Conservation (phyloP, 1,140 invertebrate genomes). For the Apis dorsata region DNA sequence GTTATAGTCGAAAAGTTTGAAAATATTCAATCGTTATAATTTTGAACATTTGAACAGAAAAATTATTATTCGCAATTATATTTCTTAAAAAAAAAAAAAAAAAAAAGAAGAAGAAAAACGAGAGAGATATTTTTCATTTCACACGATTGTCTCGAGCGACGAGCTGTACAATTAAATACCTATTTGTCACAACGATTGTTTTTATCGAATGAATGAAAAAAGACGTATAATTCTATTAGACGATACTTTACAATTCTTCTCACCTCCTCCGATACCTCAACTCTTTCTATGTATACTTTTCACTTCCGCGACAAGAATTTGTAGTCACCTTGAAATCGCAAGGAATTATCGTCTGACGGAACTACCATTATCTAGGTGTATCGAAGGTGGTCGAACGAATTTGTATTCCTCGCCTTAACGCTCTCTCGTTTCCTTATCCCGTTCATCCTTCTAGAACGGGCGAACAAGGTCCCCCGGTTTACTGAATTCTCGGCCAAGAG, state of each 20-base stretch:
- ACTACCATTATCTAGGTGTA: not conserved
- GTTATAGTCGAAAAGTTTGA: too few species aligned
- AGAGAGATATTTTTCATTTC: too few species aligned
- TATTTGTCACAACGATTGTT: not conserved
- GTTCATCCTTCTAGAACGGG: slow-evolving; percentile 1
- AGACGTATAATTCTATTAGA: not conserved
- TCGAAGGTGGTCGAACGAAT: slow-evolving; percentile 26
- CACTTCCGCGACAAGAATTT: slow-evolving; percentile 22
- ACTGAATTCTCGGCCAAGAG: not conserved
- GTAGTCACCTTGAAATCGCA: slow-evolving; percentile 29
- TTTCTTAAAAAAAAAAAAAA: too few species aligned
- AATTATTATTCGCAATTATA: too few species aligned
- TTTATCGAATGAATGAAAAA: not conserved
- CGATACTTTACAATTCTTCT: not conserved
- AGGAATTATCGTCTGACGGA: slow-evolving; percentile 2
- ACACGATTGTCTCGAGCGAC: too few species aligned
- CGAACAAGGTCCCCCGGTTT: slow-evolving; percentile 20
- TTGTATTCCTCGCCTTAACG: slow-evolving; percentile 13
- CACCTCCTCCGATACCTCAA: not conserved
- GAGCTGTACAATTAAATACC: too few species aligned
- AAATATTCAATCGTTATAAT: too few species aligned
- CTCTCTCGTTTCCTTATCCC: slow-evolving; percentile 29
- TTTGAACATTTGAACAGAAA: too few species aligned
- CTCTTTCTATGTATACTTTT: not conserved
- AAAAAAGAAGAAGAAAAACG: too few species aligned